Percentiles rank a stretch among this genome's conserved stretches.
Evolutionary conservation across 2,888 invertebrate genomes (phyloP).

Genomic region (Prenolepis imparis): DNA sequence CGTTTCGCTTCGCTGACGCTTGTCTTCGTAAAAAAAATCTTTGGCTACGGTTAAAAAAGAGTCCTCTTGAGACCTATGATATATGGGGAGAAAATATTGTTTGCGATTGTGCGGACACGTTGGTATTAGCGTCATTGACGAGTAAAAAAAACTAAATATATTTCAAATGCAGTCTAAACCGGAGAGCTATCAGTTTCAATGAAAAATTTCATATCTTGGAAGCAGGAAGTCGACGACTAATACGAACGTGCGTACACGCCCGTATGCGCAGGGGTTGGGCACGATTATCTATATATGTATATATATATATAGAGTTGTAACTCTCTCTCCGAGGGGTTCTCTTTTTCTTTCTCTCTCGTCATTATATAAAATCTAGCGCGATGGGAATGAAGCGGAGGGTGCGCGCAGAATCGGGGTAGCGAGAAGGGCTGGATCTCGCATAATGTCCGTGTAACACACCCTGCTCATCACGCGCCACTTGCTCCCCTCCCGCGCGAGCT

Average conservation of each 20-base stretch:
- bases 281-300: conserved; percentile 79
- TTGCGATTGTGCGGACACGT: neutral
- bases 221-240: conserved; percentile 64
- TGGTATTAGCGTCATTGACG: neutral
- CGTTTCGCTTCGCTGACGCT: neutral
- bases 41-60: neutral
- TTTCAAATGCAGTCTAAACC: neutral
- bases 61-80: neutral
- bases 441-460: conserved; percentile 84
- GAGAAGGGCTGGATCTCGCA: conserved; percentile 76
- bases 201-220: conserved; percentile 59
- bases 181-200: no score
- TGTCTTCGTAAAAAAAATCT: neutral
- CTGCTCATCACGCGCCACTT: conserved; percentile 85
- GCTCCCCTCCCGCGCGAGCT: conserved; percentile 75
- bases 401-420: conserved; percentile 71
- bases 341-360: conserved; percentile 40
- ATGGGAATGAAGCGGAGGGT: conserved; percentile 57
- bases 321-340: conserved; percentile 62
- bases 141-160: neutral
- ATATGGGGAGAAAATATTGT: conserved; percentile 9
- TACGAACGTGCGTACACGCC: conserved; percentile 30
- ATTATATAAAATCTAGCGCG: conserved; percentile 70
- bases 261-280: conserved; percentile 57
- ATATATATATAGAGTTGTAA: conserved; percentile 76